Percentiles rank a stretch among this genome's conserved stretches.
Evolutionary conservation across 2,797 vertebrate species (phyloP).

Genomic region (Emydoidea blandingii): DNA sequence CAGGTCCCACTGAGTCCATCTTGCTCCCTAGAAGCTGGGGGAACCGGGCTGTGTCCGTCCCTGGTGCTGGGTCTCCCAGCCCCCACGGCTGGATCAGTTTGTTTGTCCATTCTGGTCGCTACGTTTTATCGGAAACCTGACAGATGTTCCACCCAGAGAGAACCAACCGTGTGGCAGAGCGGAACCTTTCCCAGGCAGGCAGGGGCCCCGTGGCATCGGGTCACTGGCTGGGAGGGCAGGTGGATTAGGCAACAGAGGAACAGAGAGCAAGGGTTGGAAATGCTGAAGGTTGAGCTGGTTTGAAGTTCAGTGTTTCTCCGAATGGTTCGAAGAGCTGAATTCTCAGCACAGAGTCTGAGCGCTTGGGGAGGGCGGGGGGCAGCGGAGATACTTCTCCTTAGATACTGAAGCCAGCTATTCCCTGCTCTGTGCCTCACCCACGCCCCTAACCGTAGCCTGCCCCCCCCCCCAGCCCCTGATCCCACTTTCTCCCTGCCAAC

Average conservation of each 20-base stretch:
- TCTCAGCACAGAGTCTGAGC: conserved; percentile 35
- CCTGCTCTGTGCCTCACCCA: neutral
- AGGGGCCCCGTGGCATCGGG: neutral
- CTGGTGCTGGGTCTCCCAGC: neutral
- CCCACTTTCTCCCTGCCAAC: neutral
- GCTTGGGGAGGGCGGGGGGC: neutral
- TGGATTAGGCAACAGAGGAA: neutral
- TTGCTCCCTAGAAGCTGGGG: no score
- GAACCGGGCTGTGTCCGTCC: neutral
- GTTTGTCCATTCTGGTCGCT: neutral
- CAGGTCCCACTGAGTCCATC: no score
- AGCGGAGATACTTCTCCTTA: neutral
- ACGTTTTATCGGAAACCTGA: neutral
- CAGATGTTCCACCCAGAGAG: neutral
- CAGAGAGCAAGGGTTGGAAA: neutral
- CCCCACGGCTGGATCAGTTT: neutral
- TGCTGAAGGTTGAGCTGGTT: no score
- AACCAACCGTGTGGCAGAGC: neutral
- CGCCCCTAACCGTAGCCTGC: neutral
- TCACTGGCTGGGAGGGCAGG: neutral
- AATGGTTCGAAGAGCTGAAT: neutral
- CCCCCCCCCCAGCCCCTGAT: neutral
- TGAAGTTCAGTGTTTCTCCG: neutral
- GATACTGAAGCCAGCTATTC: neutral
- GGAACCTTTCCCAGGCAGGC: neutral